phyloP scores from a whole-genome alignment of 1,140 invertebrate genomes.

The Dendroctonus ponderosae region DNA sequence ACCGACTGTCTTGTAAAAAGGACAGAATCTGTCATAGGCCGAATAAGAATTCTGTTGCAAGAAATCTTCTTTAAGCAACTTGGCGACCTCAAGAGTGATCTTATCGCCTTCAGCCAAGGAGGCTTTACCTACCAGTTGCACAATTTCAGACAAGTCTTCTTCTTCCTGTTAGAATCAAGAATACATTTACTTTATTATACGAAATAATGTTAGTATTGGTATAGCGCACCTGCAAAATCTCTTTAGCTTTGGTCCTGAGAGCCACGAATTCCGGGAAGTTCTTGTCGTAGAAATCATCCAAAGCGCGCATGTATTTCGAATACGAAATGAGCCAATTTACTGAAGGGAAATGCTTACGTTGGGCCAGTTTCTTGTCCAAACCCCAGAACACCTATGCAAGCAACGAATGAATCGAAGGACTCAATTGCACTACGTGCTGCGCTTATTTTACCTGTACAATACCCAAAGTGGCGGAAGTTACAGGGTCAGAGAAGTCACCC shows the following conservation, averaged over 20 bases:
- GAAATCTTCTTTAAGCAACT: slow-evolving; percentile 98
- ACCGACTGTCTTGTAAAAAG: slow-evolving; percentile 99
- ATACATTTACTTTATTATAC: neutral
- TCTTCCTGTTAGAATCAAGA: slow-evolving; percentile 72
- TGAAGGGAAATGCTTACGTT: slow-evolving; percentile 99
- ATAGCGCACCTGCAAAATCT: slow-evolving; percentile 77
- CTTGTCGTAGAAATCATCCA: slow-evolving; percentile 99
- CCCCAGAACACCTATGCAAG: slow-evolving; percentile 98
- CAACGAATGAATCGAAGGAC: no score
- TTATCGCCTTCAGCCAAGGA: slow-evolving; percentile 98
- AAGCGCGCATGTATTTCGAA: slow-evolving; percentile 95
- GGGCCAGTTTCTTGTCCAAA: slow-evolving; percentile 98
- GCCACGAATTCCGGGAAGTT: slow-evolving; percentile 99
- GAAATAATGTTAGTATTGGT: slow-evolving; percentile 7
- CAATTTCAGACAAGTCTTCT: slow-evolving; percentile 99
- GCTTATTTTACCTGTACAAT: slow-evolving; percentile 26
- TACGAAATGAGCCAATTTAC: slow-evolving; percentile 99
- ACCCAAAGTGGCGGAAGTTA: slow-evolving; percentile 92
- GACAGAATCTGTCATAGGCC: slow-evolving; percentile 77
- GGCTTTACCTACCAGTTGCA: slow-evolving; percentile 98
- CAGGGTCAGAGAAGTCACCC: slow-evolving; percentile 99
- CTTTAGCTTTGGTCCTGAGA: slow-evolving; percentile 88
- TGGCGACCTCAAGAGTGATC: slow-evolving; percentile 98
- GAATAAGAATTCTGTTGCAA: slow-evolving; percentile 92
- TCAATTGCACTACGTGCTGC: no score